phyloP scores from a whole-genome alignment of 2,888 invertebrate genomes.

The Tenthredo scrophulariae region DNA sequence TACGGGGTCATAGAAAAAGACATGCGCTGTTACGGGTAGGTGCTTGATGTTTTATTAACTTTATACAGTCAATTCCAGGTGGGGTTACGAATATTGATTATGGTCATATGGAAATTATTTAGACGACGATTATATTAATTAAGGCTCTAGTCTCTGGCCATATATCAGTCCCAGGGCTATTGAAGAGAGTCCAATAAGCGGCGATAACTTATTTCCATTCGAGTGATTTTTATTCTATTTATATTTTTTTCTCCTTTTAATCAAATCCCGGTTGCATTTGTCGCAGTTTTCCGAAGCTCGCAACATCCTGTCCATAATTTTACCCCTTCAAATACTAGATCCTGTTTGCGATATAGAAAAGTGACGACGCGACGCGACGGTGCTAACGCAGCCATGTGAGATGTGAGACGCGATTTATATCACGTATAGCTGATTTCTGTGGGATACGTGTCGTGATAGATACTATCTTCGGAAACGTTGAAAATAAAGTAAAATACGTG shows the following conservation, averaged over 20 bases:
- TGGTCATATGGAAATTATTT: constrained; percentile 3
- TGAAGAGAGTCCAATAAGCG: background rate
- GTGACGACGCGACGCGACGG: no score
- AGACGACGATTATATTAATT: background rate
- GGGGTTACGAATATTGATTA: constrained; percentile 18
- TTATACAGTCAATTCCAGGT: background rate
- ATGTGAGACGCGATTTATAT: constrained; percentile 22
- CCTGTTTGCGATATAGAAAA: background rate
- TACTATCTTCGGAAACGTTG: background rate
- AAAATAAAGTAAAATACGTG: background rate
- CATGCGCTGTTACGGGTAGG: constrained; percentile 6
- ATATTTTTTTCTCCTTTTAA: background rate
- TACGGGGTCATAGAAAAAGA: background rate
- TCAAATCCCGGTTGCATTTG: background rate
- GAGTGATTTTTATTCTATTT: background rate
- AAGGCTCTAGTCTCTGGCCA: background rate
- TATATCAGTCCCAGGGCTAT: background rate
- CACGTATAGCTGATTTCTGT: constrained; percentile 11
- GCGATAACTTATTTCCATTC: background rate
- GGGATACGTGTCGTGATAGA: background rate
- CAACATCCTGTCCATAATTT: background rate
- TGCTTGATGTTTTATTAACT: constrained; percentile 12
- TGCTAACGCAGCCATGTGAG: constrained; percentile 35
- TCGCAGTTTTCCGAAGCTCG: background rate
- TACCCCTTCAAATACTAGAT: background rate